Base-by-base conservation (phyloP, 2,113 vertebrate species). In the Antennarius striatus region DNA sequence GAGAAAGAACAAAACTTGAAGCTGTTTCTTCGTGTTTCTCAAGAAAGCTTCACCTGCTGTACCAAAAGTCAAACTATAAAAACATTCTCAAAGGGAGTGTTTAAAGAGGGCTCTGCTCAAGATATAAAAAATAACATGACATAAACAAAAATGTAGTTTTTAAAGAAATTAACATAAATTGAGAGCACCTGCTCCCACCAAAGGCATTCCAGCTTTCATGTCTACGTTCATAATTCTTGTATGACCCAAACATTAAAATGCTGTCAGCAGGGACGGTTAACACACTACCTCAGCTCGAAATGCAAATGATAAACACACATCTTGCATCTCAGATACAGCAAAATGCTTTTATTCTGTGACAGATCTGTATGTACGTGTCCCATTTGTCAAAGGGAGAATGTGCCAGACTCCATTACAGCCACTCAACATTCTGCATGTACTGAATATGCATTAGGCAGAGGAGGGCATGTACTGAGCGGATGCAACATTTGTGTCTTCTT, bases 311-410 rank as follows among this genome's bases (percentile, higher is more conserved):
- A 85, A 83, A 76, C 75, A 56, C 57, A 68, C 52, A 74, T 74
- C 40, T 49, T 74, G 51, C 57, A 62, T 85, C 59, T 66, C 65
- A 70, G 77, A 67, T 83, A 89, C 86, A 90, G 70, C 71, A 79
- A 83, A 90, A 88, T 63, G 86, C 87, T 88, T 87, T 89, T 86
- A 87, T 29, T 36, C 69, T 13, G 4, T 62, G 72, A 80, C 77
- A 85, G 64, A 63, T 50, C 39, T 46, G 63, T 62, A 68, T 73
- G 63, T 73, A 16, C 74, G 60, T 65, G 50, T 56, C 70, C 22
- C 54, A 51, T 69, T 73, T 60, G 75, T 71, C 32, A 40, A 52
- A 12, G 61, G 52, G 53, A 62, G 56, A 63, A 73, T 74, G 80
- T 83, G 72, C 52, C 80, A 74, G 50, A 42, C 51, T 51, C 48